Evolutionary conservation across 2,797 vertebrate genomes (phyloP).

Genomic region (Epinephelus malabaricus): DNA sequence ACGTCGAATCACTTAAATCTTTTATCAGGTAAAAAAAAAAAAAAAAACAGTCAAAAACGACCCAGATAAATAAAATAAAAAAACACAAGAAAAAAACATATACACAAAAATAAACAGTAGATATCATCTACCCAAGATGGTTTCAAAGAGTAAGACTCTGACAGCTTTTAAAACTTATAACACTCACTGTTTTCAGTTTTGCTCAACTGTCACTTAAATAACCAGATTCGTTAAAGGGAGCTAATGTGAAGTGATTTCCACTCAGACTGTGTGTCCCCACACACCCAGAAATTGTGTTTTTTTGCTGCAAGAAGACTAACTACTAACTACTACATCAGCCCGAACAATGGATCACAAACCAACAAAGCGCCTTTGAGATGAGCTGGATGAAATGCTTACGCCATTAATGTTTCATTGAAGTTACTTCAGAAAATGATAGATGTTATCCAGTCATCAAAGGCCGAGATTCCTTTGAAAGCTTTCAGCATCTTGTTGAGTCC

Average conservation of each 20-base stretch:
- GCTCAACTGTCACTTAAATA: slow-evolving; percentile 23
- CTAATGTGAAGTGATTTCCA: slow-evolving; percentile 7
- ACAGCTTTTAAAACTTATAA: background rate
- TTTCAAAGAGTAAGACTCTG: background rate
- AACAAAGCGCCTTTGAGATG: slow-evolving; percentile 29
- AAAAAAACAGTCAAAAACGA: too few relatives aligned
- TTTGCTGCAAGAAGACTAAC: slow-evolving; percentile 8
- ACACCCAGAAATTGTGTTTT: slow-evolving; percentile 12
- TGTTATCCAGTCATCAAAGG: slow-evolving; percentile 48
- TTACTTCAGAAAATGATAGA: slow-evolving; percentile 47
- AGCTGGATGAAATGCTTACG: slow-evolving; percentile 24
- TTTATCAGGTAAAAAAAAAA: too few relatives aligned
- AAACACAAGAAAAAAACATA: too few relatives aligned
- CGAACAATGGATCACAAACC: slow-evolving; percentile 29
- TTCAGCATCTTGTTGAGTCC: slow-evolving; percentile 35
- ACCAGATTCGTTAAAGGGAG: background rate
- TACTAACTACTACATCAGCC: slow-evolving; percentile 16
- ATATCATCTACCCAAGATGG: background rate
- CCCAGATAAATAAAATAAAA: too few relatives aligned
- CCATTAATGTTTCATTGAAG: slow-evolving; percentile 39
- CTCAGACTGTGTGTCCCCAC: background rate
- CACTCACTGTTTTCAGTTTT: background rate
- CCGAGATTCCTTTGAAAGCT: slow-evolving; percentile 39
- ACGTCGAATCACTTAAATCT: too few relatives aligned
- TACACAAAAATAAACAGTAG: background rate